Percentiles rank a stretch among this genome's conserved stretches.
Evolutionary conservation across 2,113 vertebrate genomes (phyloP).

Genomic region (Ptilonorhynchus violaceus): DNA sequence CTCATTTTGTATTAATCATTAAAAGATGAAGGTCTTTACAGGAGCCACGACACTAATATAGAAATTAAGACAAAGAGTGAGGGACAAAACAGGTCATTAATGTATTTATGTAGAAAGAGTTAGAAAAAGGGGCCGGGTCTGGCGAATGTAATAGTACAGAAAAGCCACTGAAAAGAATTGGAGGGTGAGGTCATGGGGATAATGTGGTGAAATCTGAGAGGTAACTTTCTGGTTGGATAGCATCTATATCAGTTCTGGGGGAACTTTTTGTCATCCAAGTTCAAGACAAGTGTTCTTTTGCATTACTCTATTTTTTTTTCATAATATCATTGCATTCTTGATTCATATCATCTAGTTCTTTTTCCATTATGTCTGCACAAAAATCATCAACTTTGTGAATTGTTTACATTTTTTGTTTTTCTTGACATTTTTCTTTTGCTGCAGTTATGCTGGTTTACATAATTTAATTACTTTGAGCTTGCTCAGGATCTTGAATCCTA

Average conservation of each 20-base stretch:
- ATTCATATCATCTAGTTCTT: background rate
- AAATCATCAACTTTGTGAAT: background rate
- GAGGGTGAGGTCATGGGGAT: background rate
- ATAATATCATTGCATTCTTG: background rate
- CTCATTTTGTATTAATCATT: background rate
- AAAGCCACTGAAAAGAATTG: background rate
- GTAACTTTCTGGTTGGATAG: background rate
- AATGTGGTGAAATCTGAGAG: background rate
- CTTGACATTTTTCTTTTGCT: background rate
- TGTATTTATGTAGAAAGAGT: background rate
- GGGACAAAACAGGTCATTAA: background rate
- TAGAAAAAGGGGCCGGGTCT: background rate
- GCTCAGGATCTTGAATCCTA: background rate
- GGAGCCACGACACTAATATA: background rate
- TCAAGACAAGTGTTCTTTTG: background rate
- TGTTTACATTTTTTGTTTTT: background rate
- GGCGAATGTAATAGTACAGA: background rate
- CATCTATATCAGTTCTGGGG: background rate
- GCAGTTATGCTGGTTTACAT: background rate
- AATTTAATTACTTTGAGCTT: background rate
- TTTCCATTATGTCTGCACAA: background rate
- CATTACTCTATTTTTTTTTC: rapidly evolving
- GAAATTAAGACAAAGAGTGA: background rate
- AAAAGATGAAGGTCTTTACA: background rate
- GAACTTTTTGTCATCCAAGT: background rate